A percentile compares a stretch with the other conserved stretches of the same genome.
phyloP scores from a whole-genome alignment of 2,113 vertebrate species.

The Anguilla rostrata region DNA sequence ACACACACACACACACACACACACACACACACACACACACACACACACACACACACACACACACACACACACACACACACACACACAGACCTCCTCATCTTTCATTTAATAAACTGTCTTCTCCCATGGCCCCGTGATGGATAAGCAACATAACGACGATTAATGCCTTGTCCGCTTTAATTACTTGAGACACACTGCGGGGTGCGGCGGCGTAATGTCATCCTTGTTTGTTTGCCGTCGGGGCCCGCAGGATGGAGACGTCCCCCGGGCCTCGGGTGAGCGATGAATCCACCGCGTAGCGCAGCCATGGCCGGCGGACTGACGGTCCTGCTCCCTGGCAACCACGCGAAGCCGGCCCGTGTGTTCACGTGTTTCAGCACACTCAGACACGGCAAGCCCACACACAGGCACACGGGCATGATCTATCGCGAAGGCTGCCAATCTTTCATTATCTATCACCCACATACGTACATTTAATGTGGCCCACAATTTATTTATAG shows the following conservation, averaged over 20 bases:
- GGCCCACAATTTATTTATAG: too few species aligned
- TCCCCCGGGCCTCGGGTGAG: slow-evolving; percentile 41
- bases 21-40: too few species aligned
- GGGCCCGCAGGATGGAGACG: slow-evolving; percentile 23
- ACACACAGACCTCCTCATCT: not conserved
- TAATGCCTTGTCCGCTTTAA: slow-evolving; percentile 63
- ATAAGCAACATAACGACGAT: slow-evolving; percentile 61
- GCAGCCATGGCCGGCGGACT: slow-evolving; percentile 38
- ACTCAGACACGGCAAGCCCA: not conserved
- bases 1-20: too few species aligned
- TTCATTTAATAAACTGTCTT: slow-evolving; percentile 1
- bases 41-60: too few species aligned
- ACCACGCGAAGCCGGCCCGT: slow-evolving; percentile 40
- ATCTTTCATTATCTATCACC: too few species aligned
- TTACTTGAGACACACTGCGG: slow-evolving; percentile 61
- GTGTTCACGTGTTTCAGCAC: not conserved
- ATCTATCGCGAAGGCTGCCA: too few species aligned
- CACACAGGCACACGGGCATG: too few species aligned
- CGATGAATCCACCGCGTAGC: slow-evolving; percentile 39
- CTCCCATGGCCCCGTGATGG: slow-evolving; percentile 50
- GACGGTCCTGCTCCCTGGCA: slow-evolving; percentile 29
- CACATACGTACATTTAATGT: too few species aligned
- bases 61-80: too few species aligned
- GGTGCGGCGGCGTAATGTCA: slow-evolving; percentile 32
- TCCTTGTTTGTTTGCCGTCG: slow-evolving; percentile 47